Evolutionary conservation across 2,113 vertebrate species (phyloP).

Genomic region (Probosciger aterrimus): DNA sequence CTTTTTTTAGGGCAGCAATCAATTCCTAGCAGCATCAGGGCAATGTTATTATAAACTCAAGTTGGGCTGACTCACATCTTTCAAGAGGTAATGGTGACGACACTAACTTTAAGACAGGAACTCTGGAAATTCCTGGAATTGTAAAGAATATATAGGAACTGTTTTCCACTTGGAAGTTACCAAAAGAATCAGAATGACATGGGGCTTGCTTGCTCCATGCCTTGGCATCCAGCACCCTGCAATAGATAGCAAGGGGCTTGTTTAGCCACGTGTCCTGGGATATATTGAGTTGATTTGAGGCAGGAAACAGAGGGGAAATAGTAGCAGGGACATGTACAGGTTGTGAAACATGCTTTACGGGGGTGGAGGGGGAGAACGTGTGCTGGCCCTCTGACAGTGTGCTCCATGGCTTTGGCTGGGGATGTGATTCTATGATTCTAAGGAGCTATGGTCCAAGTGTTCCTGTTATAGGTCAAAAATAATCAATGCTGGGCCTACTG

Average conservation of each 20-base stretch:
- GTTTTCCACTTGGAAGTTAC: neutral
- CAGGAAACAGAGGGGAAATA: conserved; percentile 34
- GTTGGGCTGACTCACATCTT: neutral
- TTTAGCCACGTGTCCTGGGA: neutral
- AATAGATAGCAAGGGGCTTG: neutral
- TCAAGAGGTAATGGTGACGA: neutral
- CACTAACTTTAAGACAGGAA: neutral
- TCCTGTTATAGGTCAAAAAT: neutral
- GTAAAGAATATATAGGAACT: conserved; percentile 10
- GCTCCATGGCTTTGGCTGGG: neutral
- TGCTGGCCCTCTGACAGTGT: neutral
- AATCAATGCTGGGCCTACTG: neutral
- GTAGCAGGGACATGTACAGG: conserved; percentile 1
- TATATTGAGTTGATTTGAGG: neutral
- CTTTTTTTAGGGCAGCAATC: neutral
- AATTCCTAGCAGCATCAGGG: neutral
- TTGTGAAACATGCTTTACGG: conserved; percentile 19
- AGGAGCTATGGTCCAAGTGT: neutral
- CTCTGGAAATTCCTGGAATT: conserved; percentile 38
- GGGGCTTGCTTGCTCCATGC: neutral
- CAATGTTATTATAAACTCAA: neutral
- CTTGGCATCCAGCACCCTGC: accelerated
- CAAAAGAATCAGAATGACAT: neutral
- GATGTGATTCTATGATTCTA: neutral
- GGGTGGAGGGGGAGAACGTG: neutral